These are phyloP conservation scores for Dryomyza anilis DNA, from an alignment of 2,888 invertebrate genomes.

Conservation along the genomic window DNA sequence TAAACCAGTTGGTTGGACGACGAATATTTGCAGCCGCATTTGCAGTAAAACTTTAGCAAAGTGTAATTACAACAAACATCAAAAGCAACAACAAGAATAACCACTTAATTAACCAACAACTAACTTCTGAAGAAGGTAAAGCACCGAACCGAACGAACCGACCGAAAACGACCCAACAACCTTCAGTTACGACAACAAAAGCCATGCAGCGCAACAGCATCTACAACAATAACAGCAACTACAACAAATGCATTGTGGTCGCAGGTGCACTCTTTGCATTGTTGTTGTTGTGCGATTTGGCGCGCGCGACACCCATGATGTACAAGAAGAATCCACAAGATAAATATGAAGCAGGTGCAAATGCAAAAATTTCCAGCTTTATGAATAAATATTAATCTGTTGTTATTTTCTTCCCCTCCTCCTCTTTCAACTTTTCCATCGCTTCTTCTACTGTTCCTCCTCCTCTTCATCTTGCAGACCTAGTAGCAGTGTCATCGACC, in stretches of 20 bases:
- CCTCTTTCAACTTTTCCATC: neutral
- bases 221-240: neutral
- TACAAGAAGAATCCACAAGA: slow-evolving; percentile 64
- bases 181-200: neutral
- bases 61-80: slow-evolving; percentile 6
- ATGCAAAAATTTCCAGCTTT: slow-evolving; percentile 7
- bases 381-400: slow-evolving; percentile 17
- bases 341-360: slow-evolving; percentile 63
- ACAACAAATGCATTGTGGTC: slow-evolving; percentile 28
- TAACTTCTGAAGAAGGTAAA: neutral
- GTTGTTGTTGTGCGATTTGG: slow-evolving; percentile 37
- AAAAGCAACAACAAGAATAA: slow-evolving; percentile 11
- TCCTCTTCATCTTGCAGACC: slow-evolving; percentile 65
- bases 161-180: too few relatives aligned
- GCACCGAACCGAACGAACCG: neutral
- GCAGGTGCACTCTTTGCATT: slow-evolving; percentile 31
- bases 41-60: neutral
- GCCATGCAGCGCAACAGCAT: slow-evolving; percentile 5
- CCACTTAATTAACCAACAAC: too few relatives aligned
- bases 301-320: slow-evolving; percentile 57
- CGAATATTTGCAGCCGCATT: neutral
- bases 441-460: slow-evolving; percentile 4
- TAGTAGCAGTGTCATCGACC: slow-evolving; percentile 71
- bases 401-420: neutral
- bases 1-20: slow-evolving; percentile 38